Percentiles rank a stretch among this genome's conserved stretches.
phyloP scores from a whole-genome alignment of 2,797 vertebrate species.

The Poecile montanus region DNA sequence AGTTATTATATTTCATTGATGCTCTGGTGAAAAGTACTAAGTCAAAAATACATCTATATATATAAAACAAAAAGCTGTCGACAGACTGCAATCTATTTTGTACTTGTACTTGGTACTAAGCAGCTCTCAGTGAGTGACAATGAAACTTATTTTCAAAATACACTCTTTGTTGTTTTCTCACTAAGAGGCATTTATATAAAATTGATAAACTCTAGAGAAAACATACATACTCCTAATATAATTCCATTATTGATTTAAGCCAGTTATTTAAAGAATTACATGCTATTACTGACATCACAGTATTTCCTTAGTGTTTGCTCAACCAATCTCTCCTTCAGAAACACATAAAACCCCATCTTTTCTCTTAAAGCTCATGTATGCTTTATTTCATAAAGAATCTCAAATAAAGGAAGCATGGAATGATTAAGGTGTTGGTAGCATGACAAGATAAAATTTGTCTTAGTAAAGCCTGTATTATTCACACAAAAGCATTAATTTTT shows the following conservation, averaged over 20 bases:
- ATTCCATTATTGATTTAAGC: background rate
- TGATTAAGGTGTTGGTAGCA: background rate
- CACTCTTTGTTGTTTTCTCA: background rate
- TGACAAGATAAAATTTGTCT: background rate
- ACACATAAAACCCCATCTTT: background rate
- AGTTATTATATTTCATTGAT: conserved; percentile 9
- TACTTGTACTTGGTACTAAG: background rate
- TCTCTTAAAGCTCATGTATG: background rate
- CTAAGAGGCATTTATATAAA: background rate
- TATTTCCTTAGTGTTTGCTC: background rate
- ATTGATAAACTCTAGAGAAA: background rate
- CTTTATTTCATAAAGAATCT: background rate
- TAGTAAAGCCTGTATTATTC: background rate
- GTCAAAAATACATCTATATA: background rate
- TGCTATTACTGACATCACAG: background rate
- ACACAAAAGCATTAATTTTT: background rate
- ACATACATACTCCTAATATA: background rate
- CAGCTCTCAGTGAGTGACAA: background rate
- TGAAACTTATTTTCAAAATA: background rate
- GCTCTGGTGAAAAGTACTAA: background rate
- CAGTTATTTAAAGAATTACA: background rate
- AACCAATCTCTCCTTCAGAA: background rate
- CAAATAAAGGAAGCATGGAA: background rate
- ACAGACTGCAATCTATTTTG: background rate
- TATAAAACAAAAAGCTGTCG: background rate